Conservation (phyloP, 2,888 invertebrate genomes). For the Branchellion lobata region DNA sequence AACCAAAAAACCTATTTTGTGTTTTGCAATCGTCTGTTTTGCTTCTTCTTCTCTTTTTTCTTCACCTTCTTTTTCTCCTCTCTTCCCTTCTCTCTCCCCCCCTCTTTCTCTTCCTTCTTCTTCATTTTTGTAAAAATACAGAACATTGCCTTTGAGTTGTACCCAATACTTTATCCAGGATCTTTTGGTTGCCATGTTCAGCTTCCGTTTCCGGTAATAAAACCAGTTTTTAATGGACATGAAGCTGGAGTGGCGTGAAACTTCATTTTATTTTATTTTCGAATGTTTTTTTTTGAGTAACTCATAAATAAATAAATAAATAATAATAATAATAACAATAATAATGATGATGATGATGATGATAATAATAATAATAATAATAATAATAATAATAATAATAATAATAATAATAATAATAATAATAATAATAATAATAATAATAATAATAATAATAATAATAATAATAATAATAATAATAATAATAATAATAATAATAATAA, state of each 20-base stretch:
- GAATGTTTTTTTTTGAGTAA: not conserved
- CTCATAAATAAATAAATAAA: not conserved
- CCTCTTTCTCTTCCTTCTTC: slow-evolving; percentile 56
- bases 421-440: not conserved
- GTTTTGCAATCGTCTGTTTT: no score
- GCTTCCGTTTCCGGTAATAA: slow-evolving; percentile 90
- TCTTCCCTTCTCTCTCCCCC: no score
- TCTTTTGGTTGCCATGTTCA: slow-evolving; percentile 88
- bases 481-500: not conserved
- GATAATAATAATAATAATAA: not conserved
- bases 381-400: not conserved
- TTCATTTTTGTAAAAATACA: slow-evolving; percentile 75
- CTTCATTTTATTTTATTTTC: not conserved
- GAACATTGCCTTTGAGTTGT: slow-evolving; percentile 90
- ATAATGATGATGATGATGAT: not conserved
- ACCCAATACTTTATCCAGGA: slow-evolving; percentile 99
- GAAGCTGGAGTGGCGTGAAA: slow-evolving; percentile 71
- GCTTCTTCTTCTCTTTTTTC: no score
- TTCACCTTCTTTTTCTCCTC: no score
- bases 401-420: not conserved
- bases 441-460: not conserved
- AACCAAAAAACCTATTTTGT: no score
- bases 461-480: not conserved
- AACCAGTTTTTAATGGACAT: slow-evolving; percentile 97
- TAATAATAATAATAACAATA: not conserved